These are phyloP conservation scores for Montifringilla adamsi DNA, from an alignment of 2,113 vertebrate genomes.

Conservation along the genomic window DNA sequence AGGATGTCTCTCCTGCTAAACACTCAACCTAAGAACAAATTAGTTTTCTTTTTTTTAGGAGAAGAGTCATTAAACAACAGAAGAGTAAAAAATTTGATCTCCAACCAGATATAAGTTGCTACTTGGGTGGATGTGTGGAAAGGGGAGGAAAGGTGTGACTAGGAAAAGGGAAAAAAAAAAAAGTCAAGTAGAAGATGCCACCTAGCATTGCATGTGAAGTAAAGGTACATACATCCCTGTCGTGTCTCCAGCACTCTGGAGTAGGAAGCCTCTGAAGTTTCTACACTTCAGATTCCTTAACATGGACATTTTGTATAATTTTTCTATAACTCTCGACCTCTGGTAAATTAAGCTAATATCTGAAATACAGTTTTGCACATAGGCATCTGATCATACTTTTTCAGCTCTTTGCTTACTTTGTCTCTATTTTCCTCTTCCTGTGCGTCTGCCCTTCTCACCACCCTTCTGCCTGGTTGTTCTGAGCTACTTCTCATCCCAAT, in stretches of 20 bases:
- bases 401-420: not conserved
- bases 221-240: not conserved
- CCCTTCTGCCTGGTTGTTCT: not conserved
- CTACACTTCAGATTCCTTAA: not conserved
- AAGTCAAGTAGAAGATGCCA: not conserved
- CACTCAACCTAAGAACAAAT: not conserved
- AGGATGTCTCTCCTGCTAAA: not conserved
- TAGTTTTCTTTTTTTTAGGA: not conserved
- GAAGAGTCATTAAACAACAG: not conserved
- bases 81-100: slow-evolving; percentile 12
- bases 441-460: not conserved
- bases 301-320: not conserved
- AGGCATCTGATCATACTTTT: not conserved
- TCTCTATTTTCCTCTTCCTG: not conserved
- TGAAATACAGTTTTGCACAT: not conserved
- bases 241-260: not conserved
- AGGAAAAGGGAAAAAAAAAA: not conserved
- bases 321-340: not conserved
- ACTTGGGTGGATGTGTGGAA: not conserved
- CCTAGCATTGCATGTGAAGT: not conserved
- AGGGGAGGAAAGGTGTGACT: not conserved
- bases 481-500: not conserved
- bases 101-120: not conserved
- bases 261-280: not conserved
- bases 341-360: not conserved